Percentiles rank a stretch among this genome's conserved stretches.
These are phyloP conservation scores for Terrapene triunguis DNA, from an alignment of 2,113 vertebrate genomes.

Conservation along the genomic window DNA sequence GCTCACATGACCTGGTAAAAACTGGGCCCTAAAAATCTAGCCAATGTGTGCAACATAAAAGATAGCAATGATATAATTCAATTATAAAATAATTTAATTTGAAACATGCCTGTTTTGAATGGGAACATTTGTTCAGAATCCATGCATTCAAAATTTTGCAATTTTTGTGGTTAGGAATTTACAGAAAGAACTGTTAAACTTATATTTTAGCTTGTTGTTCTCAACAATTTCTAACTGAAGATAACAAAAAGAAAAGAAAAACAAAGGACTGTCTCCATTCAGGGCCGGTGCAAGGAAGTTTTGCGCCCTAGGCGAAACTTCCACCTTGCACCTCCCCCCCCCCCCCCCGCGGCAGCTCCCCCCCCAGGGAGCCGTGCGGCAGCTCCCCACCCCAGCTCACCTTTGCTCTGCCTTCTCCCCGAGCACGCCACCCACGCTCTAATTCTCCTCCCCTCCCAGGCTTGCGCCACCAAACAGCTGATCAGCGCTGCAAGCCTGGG, in stretches of 20 bases:
- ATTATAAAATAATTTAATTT: not conserved
- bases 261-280: not conserved
- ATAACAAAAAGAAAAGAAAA: not conserved
- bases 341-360: too few species aligned
- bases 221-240: not conserved
- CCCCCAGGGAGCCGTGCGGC: too few species aligned
- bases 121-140: not conserved
- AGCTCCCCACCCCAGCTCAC: too few species aligned
- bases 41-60: not conserved
- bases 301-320: too few species aligned
- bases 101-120: not conserved
- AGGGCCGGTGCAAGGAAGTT: too few species aligned
- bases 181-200: not conserved
- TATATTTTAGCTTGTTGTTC: not conserved
- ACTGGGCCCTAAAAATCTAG: not conserved
- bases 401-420: too few species aligned
- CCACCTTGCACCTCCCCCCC: too few species aligned
- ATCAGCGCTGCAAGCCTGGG: too few species aligned
- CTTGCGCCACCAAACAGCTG: too few species aligned
- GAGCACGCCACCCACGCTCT: too few species aligned
- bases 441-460: too few species aligned
- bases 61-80: not conserved
- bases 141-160: not conserved
- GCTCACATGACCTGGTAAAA: not conserved
- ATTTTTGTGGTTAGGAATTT: not conserved